Conservation (phyloP, 37 sponge, comb jelly and placozoan species). For the Lycopodina hypogea region DNA sequence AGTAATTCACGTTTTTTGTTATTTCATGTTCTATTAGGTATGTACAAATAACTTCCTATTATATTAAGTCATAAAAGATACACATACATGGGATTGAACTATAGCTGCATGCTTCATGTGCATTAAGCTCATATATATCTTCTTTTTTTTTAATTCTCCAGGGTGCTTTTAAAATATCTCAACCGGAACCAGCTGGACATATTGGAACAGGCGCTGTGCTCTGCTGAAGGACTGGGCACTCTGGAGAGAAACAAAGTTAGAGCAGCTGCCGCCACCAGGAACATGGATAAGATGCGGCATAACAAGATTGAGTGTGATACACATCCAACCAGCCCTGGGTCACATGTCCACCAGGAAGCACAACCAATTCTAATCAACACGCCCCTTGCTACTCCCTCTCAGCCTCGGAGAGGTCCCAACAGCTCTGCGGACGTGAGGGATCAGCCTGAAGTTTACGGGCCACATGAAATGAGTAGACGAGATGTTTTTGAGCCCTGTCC, state of each 20-base stretch:
- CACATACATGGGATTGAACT: no score
- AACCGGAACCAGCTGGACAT: conserved; percentile 42
- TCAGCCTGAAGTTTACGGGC: conserved; percentile 7
- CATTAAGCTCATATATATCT: no score
- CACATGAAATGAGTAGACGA: not conserved
- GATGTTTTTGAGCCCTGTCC: conserved; percentile 33
- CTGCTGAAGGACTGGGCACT: conserved; percentile 72
- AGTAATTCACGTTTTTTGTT: no score
- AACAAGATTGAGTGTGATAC: not conserved
- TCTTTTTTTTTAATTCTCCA: conserved; percentile 15
- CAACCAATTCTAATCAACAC: not conserved
- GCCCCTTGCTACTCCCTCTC: not conserved
- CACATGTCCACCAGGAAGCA: not conserved
- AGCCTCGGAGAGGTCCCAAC: no score
- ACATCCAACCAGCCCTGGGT: not conserved
- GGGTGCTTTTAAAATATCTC: conserved; percentile 54
- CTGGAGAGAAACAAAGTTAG: conserved; percentile 21
- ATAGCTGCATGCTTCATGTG: no score
- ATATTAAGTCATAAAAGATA: no score
- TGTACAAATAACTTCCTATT: no score
- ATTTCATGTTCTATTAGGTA: no score
- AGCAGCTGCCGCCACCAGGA: not conserved
- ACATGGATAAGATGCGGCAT: not conserved
- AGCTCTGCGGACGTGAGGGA: not conserved
- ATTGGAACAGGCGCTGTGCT: conserved; percentile 72